A percentile compares a stretch with the other conserved stretches of the same genome.
Conservation (phyloP, 2,888 invertebrate species). For the Perizoma affinitatum region DNA sequence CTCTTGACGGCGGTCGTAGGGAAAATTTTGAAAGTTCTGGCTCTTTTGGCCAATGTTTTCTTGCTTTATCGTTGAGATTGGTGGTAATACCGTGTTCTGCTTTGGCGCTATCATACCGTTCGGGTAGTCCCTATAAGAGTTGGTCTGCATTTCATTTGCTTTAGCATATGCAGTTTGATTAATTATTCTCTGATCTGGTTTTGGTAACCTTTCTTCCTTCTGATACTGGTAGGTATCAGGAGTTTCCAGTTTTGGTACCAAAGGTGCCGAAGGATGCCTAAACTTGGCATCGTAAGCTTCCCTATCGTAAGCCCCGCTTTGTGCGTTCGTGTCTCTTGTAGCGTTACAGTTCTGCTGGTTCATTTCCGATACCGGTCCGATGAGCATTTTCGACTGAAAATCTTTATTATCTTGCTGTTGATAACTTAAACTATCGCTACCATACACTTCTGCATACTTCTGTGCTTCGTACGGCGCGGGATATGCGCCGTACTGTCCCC, state of each 20-base stretch:
- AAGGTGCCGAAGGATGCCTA: slow-evolving; percentile 71
- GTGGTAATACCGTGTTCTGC: slow-evolving; percentile 70
- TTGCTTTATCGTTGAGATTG: slow-evolving; percentile 81
- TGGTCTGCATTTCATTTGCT: slow-evolving; percentile 55
- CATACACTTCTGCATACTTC: slow-evolving; percentile 77
- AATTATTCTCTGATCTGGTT: slow-evolving; percentile 58
- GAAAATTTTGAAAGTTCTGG: slow-evolving; percentile 64
- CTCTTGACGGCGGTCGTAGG: slow-evolving; percentile 64
- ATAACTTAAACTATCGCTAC: slow-evolving; percentile 77
- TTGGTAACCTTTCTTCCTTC: slow-evolving; percentile 67
- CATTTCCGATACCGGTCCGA: slow-evolving; percentile 81
- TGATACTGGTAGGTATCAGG: slow-evolving; percentile 74
- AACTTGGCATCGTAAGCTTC: slow-evolving; percentile 74
- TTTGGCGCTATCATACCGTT: slow-evolving; percentile 57
- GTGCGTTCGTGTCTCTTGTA: slow-evolving; percentile 69
- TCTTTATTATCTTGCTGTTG: slow-evolving; percentile 81
- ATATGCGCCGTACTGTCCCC: slow-evolving; percentile 70
- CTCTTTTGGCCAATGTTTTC: slow-evolving; percentile 73
- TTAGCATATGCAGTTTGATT: slow-evolving; percentile 58
- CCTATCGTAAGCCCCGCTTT: slow-evolving; percentile 71
- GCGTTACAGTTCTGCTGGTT: slow-evolving; percentile 75
- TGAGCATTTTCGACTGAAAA: slow-evolving; percentile 82
- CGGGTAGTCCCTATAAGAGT: slow-evolving; percentile 63
- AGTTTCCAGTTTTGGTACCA: slow-evolving; percentile 77
- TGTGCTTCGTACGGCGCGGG: slow-evolving; percentile 73